phyloP scores from a whole-genome alignment of 2,113 vertebrate species.

The Otocyon megalotis region DNA sequence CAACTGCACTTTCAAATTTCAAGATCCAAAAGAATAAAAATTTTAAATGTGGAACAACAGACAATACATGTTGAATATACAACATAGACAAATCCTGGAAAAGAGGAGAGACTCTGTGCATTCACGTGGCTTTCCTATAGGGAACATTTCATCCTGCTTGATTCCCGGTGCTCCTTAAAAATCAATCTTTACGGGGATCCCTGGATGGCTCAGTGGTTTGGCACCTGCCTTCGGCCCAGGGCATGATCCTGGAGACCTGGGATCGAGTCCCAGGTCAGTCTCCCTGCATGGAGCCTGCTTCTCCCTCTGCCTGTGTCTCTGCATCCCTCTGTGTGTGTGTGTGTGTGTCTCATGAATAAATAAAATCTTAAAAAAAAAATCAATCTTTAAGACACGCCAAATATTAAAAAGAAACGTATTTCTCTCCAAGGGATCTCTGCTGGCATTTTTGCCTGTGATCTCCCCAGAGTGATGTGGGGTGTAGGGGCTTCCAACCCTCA shows the following conservation, averaged over 20 bases:
- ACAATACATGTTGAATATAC: background rate
- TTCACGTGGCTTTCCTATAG: background rate
- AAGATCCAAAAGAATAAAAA: background rate
- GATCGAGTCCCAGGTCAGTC: too few species aligned
- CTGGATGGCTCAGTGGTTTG: too few species aligned
- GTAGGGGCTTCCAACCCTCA: background rate
- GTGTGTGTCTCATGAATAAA: too few species aligned
- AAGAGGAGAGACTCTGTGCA: background rate
- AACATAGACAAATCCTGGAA: background rate
- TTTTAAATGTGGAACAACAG: background rate
- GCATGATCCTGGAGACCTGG: too few species aligned
- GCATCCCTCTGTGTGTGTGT: too few species aligned
- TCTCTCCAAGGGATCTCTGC: background rate
- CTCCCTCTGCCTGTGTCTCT: too few species aligned
- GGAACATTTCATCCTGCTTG: background rate
- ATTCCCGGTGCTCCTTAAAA: background rate
- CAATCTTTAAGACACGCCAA: conserved; percentile 19
- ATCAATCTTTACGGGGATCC: background rate
- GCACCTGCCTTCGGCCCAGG: too few species aligned
- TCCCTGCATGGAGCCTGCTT: too few species aligned
- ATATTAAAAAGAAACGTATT: conserved; percentile 16
- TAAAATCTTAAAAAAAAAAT: background rate
- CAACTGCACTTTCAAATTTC: background rate
- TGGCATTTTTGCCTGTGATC: background rate
- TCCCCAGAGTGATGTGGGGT: background rate